Percentiles rank a stretch among this genome's conserved stretches.
These are phyloP conservation scores for Ectropis crepuscularia DNA, from an alignment of 2,888 invertebrate species.

Conservation along the genomic window DNA sequence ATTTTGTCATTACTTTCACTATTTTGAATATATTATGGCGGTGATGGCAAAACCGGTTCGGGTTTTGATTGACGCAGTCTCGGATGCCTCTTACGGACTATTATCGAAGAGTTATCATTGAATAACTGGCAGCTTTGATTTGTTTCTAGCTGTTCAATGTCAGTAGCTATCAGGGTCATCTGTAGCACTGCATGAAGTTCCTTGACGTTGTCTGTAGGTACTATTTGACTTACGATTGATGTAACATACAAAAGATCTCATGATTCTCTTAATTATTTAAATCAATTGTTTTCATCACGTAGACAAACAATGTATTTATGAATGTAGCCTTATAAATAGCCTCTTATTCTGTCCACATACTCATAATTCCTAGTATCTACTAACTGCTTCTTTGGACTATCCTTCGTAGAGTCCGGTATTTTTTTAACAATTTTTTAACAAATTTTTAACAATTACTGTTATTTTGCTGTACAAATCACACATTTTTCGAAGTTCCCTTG, in stretches of 20 bases:
- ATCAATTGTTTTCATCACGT: too few relatives aligned
- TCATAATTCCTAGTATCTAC: too few relatives aligned
- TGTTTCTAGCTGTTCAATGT: constrained; percentile 13
- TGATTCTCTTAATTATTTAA: too few relatives aligned
- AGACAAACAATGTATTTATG: too few relatives aligned
- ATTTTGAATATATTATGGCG: constrained; percentile 48
- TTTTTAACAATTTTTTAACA: too few relatives aligned
- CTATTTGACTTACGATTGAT: background rate
- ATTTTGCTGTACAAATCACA: background rate
- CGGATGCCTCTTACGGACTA: constrained; percentile 28
- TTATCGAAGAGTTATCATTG: constrained; percentile 24
- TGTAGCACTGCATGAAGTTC: background rate
- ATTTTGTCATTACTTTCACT: constrained; percentile 55
- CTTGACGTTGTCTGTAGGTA: background rate
- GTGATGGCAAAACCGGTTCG: constrained; percentile 38
- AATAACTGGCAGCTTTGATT: constrained; percentile 10
- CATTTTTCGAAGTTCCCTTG: constrained; percentile 1
- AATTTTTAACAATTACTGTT: too few relatives aligned
- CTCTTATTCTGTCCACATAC: too few relatives aligned
- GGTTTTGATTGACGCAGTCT: constrained; percentile 28
- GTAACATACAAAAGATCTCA: too few relatives aligned
- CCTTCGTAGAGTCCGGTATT: too few relatives aligned
- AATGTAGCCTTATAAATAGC: too few relatives aligned
- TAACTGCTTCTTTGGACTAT: too few relatives aligned
- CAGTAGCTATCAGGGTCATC: constrained; percentile 3